phyloP scores from a whole-genome alignment of 2,113 vertebrate species.

The Lethenteron reissneri region DNA sequence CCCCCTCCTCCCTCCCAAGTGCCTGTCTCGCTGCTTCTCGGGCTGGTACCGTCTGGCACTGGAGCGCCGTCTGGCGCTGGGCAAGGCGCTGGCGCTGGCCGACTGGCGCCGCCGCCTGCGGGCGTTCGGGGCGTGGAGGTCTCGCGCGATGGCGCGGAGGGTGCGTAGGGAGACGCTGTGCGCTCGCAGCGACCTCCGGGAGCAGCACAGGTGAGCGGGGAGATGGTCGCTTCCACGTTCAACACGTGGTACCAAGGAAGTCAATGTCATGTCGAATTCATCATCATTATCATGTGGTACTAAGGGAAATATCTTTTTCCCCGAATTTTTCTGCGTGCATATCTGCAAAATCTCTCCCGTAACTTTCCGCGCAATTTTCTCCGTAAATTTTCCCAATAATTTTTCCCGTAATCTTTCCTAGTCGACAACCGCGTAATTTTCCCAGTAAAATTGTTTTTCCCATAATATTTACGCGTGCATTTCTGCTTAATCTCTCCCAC shows the following conservation, averaged over 20 bases:
- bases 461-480: no score
- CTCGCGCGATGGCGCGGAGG: slow-evolving; percentile 32
- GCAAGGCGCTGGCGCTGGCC: slow-evolving; percentile 45
- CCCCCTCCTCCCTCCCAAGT: slow-evolving; percentile 20
- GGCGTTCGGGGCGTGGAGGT: slow-evolving; percentile 46
- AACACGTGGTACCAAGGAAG: neutral
- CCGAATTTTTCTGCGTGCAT: neutral
- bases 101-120: slow-evolving; percentile 57
- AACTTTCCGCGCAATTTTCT: no score
- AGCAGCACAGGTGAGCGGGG: slow-evolving; percentile 42
- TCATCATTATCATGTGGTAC: neutral
- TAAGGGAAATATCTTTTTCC: no score
- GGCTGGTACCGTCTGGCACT: slow-evolving; percentile 51
- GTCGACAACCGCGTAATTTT: no score
- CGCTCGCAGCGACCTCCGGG: slow-evolving; percentile 33
- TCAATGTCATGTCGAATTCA: neutral
- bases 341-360: no score
- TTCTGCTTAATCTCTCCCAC: no score
- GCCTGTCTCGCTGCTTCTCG: slow-evolving; percentile 55
- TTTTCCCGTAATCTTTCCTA: no score
- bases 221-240: neutral
- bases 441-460: no score
- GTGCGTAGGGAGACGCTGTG: slow-evolving; percentile 26
- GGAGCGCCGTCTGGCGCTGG: slow-evolving; percentile 37
- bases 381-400: no score